Evolutionary conservation across 2,113 vertebrate genomes (phyloP).

Genomic region (Rhea americana): DNA sequence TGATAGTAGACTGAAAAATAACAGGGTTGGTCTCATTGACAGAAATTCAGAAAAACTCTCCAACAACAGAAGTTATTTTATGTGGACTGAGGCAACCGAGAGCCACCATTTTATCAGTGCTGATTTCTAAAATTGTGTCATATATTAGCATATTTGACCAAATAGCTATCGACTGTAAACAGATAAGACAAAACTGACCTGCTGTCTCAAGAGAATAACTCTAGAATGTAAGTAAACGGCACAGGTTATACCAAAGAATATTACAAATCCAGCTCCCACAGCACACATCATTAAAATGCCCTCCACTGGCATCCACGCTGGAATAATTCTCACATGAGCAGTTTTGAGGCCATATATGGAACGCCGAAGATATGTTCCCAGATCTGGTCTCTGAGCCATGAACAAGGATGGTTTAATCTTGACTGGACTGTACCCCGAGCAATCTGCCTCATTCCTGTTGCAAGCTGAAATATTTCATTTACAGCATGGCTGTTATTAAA

Average conservation of each 20-base stretch:
- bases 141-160: neutral
- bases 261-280: neutral
- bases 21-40: neutral
- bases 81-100: neutral
- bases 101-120: neutral
- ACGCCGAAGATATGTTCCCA: neutral
- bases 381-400: neutral
- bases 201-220: neutral
- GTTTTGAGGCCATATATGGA: conserved; percentile 38
- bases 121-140: neutral
- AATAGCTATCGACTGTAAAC: neutral
- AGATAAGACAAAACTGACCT: neutral
- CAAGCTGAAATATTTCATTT: neutral
- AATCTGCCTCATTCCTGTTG: neutral
- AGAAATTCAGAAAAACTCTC: neutral
- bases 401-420: neutral
- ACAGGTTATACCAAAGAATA: neutral
- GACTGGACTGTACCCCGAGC: neutral
- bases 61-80: neutral
- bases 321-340: neutral
- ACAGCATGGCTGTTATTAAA: neutral
- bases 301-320: neutral
- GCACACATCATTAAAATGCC: neutral
- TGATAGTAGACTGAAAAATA: neutral
- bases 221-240: neutral